Evolutionary conservation across 1,140 invertebrate genomes (phyloP), one percentile per base, ranked within the genome.

Genomic region (Branchinecta lindahli): DNA sequence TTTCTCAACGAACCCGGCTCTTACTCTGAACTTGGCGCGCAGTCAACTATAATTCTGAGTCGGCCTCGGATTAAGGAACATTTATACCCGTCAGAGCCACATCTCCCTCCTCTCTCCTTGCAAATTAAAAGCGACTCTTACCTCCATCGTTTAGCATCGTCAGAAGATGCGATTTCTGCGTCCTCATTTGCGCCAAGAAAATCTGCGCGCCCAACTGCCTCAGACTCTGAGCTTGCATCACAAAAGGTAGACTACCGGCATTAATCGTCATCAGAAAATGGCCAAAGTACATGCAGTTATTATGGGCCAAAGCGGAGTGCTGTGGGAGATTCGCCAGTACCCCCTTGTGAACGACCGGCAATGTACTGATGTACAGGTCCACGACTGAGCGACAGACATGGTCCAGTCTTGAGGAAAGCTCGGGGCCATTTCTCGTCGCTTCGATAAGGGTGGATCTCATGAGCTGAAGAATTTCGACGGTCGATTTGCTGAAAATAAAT

Each of bases 211-310:
- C 90, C 0, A 87, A 81, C 10, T 83, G 79, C 68, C 89, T 82
- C 46, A 94, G 78, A 74, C 84, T 82, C 45, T 81, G 82, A 70
- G 84, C 83, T 70, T 85, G 79, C 77, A 86, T 86, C 5, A 83
- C 77, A 74, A 86, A 85, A 7, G 83, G 85, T 47, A 83, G 52
- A 15, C 18, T 61, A 61, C 52, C 18, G 52, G 12, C 18, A 61
- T 61, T 75, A 86, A 84, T 74, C 84, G 84, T 7, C 67, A 86
- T 81, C 45, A 91, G 78, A 74, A 87, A 85, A 79, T 94, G 88
- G 0, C 87, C 84, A 0, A 96, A 81, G 76, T 88, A 96, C 84
- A 91, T 86, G 75, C 91, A 94, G 78, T 96, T 95, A 79, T 96
- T 97, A 79, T 94, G 88, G 75, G 93, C 91, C 20, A 96, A 74